phyloP scores from a whole-genome alignment of 2,113 vertebrate species.

The Tilapia sparmanii region DNA sequence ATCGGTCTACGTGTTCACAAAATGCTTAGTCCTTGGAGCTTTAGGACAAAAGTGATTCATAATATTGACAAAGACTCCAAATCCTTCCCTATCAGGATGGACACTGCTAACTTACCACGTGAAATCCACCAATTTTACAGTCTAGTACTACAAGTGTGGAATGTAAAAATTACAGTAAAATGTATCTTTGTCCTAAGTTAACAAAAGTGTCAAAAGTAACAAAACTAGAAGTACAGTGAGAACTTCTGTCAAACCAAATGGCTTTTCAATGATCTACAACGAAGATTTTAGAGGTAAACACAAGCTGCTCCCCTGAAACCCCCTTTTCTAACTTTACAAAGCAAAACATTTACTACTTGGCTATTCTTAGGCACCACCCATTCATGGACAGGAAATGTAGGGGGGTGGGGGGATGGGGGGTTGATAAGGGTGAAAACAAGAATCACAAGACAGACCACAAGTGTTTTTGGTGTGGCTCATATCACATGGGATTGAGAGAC shows the following conservation, averaged over 20 bases:
- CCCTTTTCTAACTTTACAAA: not conserved
- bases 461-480: not conserved
- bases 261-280: not conserved
- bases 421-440: not conserved
- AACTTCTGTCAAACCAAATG: not conserved
- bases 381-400: not conserved
- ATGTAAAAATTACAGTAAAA: conserved; percentile 40
- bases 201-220: not conserved
- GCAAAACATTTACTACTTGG: not conserved
- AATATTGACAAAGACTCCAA: not conserved
- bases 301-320: not conserved
- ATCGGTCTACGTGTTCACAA: not conserved
- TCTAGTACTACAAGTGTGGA: conserved; percentile 22
- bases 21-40: not conserved
- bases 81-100: not conserved
- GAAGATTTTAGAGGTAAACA: conserved; percentile 17
- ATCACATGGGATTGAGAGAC: not conserved
- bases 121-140: not conserved
- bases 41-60: not conserved
- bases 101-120: not conserved
- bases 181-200: not conserved
- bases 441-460: conserved; percentile 20
- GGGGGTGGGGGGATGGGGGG: not conserved
- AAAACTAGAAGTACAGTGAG: conserved; percentile 10
- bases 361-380: not conserved